A percentile compares a stretch with the other conserved stretches of the same genome.
These are phyloP conservation scores for Lathronympha strigana DNA, from an alignment of 2,888 invertebrate genomes.

Conservation along the genomic window DNA sequence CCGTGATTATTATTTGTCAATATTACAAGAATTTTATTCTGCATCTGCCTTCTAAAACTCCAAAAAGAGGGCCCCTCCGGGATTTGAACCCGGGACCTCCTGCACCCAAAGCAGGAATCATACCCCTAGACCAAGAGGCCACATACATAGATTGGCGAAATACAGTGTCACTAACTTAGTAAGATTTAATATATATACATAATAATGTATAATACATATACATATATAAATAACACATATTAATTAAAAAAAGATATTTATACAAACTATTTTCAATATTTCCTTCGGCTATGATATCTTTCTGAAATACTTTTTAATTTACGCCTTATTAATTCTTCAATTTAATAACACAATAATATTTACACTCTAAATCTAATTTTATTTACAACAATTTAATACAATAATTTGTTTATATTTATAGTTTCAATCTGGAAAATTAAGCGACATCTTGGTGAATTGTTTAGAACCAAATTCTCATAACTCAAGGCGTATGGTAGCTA, in stretches of 20 bases:
- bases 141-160: neutral
- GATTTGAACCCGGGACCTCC: constrained; percentile 86
- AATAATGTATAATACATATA: neutral
- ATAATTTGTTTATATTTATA: neutral
- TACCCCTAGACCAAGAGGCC: constrained; percentile 86
- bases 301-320: too few species aligned
- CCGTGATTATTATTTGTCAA: too few species aligned
- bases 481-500: neutral
- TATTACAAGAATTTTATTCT: too few species aligned
- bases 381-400: neutral
- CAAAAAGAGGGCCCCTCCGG: constrained; percentile 78
- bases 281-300: too few species aligned
- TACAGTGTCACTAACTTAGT: neutral
- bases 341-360: too few species aligned
- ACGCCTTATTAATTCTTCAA: too few species aligned
- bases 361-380: neutral
- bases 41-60: neutral
- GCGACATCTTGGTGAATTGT: constrained; percentile 28
- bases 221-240: neutral
- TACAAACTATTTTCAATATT: too few species aligned
- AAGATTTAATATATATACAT: neutral
- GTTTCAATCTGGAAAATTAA: neutral
- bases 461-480: neutral
- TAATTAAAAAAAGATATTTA: too few species aligned
- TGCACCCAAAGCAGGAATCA: constrained; percentile 86